Base-by-base conservation (phyloP, 2,888 invertebrate genomes). In the Nomada flava region DNA sequence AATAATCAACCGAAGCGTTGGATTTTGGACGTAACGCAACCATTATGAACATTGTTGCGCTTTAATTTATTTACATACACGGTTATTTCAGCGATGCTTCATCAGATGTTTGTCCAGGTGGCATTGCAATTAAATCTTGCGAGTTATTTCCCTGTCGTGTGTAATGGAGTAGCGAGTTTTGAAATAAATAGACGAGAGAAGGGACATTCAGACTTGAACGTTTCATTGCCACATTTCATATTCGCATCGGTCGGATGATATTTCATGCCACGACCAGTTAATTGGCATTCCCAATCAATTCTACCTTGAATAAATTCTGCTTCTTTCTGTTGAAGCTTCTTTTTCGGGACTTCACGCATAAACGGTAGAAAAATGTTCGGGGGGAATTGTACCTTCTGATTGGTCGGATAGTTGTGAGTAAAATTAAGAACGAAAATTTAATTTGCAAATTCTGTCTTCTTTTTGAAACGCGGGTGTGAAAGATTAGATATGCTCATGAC, bases 401-500 rank as follows among this genome's bases (percentile, higher is more conserved):
- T 36, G 36, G 36, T 36, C 0, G 36, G 36, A 36, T 36, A 36
- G 36, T 36, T 7, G 36, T 36, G 1, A 36, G 36, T 36, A 1
- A 36, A 36, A 29, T 29, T 29, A 5, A 18, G 47, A 29, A 59
- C 2, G 18, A 59, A 18, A 59, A 26, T 26, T 3, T n/a, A n/a
- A 60, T 36, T 60, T 5, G 13, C 3, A 59, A 15, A 20, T 15
- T 18, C 44, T 52, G 23, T 29, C 44, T 13, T 57, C 36, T 36
- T 36, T 36, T 36, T 36, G 0, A 7, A 36, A 36, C 36, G 2
- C 29, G 18, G 36, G 10, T 2, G 18, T 29, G 29, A 10, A 29
- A n/a, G 52, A 53, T 70, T 68, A 76, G 64, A 79, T 83, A 79
- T 78, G 76, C 59, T 69, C 64, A 2, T 29, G 68, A 15, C 53